These are phyloP conservation scores for Myoxocephalus aenaeus DNA, from an alignment of 2,797 vertebrate genomes.

Conservation along the genomic window DNA sequence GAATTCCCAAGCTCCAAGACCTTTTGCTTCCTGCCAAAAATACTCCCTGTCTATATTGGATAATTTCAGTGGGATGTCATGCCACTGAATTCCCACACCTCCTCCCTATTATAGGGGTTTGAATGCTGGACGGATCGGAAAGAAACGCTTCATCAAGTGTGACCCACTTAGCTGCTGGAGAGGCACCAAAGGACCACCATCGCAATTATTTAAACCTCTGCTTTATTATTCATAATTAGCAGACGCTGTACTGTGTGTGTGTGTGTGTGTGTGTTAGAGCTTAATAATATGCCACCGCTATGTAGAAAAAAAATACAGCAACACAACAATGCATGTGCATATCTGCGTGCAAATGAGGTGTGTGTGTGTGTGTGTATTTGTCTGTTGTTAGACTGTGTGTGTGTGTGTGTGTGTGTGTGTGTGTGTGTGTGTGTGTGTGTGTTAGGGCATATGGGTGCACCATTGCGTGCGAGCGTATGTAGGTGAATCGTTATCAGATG, in stretches of 20 bases:
- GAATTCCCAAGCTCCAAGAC: slow-evolving; percentile 53
- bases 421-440: background rate
- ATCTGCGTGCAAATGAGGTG: slow-evolving; percentile 5
- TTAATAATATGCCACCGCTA: slow-evolving; percentile 42
- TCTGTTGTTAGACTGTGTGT: background rate
- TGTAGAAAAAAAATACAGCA: slow-evolving; percentile 48
- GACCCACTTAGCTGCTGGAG: slow-evolving; percentile 83
- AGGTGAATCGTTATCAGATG: background rate
- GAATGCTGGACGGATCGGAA: slow-evolving; percentile 61
- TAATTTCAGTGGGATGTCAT: slow-evolving; percentile 57
- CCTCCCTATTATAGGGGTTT: slow-evolving; percentile 55
- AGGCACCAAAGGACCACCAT: slow-evolving; percentile 76
- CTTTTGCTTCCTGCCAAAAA: slow-evolving; percentile 63
- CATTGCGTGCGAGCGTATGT: background rate
- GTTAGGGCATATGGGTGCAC: background rate
- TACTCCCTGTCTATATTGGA: slow-evolving; percentile 54
- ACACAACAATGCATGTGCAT: slow-evolving; percentile 41
- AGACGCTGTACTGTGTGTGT: slow-evolving; percentile 46
- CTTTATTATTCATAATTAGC: slow-evolving; percentile 86
- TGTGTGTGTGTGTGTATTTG: background rate
- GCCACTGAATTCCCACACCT: slow-evolving; percentile 57
- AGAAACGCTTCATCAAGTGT: slow-evolving; percentile 78
- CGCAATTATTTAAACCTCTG: slow-evolving; percentile 80
- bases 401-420: background rate
- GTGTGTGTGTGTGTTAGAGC: slow-evolving; percentile 35